A percentile compares a stretch with the other conserved stretches of the same genome.
phyloP scores from a whole-genome alignment of 2,797 vertebrate species.

The Sphenopsis melanotis region DNA sequence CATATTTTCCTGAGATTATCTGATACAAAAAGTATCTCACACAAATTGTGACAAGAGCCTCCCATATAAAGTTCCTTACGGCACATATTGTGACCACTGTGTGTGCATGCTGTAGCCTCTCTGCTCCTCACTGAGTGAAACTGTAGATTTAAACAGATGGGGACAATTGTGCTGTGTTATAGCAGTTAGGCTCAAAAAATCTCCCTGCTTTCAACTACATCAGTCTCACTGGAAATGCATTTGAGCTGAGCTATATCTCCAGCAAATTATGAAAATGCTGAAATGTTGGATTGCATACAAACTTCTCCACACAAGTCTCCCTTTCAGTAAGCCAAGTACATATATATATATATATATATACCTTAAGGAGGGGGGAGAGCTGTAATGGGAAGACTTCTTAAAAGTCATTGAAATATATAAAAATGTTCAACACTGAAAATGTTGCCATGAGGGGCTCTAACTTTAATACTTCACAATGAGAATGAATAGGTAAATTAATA shows the following conservation, averaged over 20 bases:
- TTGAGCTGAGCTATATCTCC: not conserved
- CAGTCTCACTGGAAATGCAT: not conserved
- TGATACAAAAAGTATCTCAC: not conserved
- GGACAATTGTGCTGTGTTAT: not conserved
- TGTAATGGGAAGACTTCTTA: not conserved
- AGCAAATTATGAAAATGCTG: not conserved
- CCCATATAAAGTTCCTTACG: not conserved
- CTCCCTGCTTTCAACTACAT: not conserved
- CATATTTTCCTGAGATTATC: not conserved
- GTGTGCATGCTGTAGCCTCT: not conserved
- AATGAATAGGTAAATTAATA: not conserved
- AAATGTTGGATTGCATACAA: not conserved
- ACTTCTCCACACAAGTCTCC: not conserved
- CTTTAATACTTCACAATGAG: slow-evolving; percentile 19
- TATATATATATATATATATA: not conserved
- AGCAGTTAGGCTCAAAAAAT: not conserved
- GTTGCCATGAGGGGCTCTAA: not conserved
- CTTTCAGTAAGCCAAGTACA: not conserved
- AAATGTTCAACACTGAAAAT: not conserved
- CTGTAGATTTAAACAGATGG: not conserved
- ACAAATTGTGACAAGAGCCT: not conserved
- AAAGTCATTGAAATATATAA: not conserved
- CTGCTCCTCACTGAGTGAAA: not conserved
- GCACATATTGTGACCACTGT: not conserved
- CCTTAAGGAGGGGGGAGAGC: not conserved